These are phyloP conservation scores for Glossophaga mutica DNA, from an alignment of 2,797 vertebrate species.

Conservation along the genomic window DNA sequence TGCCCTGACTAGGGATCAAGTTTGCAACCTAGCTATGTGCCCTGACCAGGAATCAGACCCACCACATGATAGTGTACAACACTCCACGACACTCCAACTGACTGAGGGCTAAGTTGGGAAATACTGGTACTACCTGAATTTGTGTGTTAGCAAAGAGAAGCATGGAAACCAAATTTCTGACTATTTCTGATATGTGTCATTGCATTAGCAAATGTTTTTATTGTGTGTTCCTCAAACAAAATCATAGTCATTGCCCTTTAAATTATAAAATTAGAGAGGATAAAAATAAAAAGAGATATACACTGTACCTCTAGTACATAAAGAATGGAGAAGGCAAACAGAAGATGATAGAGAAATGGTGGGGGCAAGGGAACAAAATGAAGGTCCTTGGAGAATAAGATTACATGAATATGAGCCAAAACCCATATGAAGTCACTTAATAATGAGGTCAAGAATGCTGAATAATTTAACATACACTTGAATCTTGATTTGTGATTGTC, in stretches of 20 bases:
- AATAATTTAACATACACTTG: constrained; percentile 68
- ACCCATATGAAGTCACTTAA: constrained; percentile 54
- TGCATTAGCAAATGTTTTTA: neutral
- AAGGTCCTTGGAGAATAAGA: constrained; percentile 30
- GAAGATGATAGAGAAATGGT: neutral
- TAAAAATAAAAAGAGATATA: constrained; percentile 26
- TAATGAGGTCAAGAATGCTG: constrained; percentile 68
- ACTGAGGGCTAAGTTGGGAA: neutral
- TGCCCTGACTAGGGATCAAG: neutral
- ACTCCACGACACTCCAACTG: neutral
- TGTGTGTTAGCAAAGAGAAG: neutral
- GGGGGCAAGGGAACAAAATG: constrained; percentile 35
- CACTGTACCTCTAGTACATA: neutral
- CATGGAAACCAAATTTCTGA: constrained; percentile 18
- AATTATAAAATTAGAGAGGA: constrained; percentile 26
- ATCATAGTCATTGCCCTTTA: neutral
- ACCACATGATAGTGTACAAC: neutral
- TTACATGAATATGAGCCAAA: constrained; percentile 49
- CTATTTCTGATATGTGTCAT: neutral
- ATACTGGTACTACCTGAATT: constrained; percentile 31
- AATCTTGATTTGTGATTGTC: constrained; percentile 70
- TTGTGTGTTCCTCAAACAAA: constrained; percentile 39
- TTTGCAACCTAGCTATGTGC: neutral
- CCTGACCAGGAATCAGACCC: neutral
- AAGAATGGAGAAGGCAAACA: neutral